Evolutionary conservation across 2,888 invertebrate genomes (phyloP), one percentile per base, ranked within the genome.

Genomic region (Linyphia triangularis): DNA sequence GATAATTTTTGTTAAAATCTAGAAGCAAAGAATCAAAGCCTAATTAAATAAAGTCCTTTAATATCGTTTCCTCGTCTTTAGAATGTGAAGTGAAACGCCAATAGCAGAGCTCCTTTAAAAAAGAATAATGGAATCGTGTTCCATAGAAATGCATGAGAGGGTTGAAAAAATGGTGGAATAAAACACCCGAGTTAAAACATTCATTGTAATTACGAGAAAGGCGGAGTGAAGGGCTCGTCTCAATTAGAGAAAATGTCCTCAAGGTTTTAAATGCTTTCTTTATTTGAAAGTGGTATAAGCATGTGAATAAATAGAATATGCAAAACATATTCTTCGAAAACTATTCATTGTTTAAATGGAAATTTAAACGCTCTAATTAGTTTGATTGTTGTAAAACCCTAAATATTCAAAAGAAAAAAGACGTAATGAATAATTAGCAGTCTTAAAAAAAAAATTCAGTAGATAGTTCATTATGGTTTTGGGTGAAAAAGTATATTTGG

Each of bases 41-140:
- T 79, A 79, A 79, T 79, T 79, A 79, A 79, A 79, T 79, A 67
- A 79, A 79, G 40, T 51, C 67, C 13, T 79, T 79, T 79, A 79
- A 79, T 79, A 79, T 79, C 78, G 77, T 63, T 77, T 77, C 40
- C 37, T 67, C 24, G 43, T 22, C 37, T 73, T 30, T 6, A 26
- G 33, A 22, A 43, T 26, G 26, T 67, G 43, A 67, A 65, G 77
- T 51, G 78, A 51, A 65, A 78, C 26, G 78, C 65, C 78, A 65
- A 78, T 78, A 78, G 43, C 78, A 67, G 43, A 51, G n/a, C 22
- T 9, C 43, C 22, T 59, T 51, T 0, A 16, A 26, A 40, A 40
- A 40, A 63, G n/a, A 77, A 77, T 22, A 59, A 73, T 73, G 73
- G n/a, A 73, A 73, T 43, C 28, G n/a, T 30, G 33, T n/a, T 3